These are phyloP conservation scores for Magallana gigas DNA, from an alignment of 1,140 invertebrate genomes.

Conservation along the genomic window DNA sequence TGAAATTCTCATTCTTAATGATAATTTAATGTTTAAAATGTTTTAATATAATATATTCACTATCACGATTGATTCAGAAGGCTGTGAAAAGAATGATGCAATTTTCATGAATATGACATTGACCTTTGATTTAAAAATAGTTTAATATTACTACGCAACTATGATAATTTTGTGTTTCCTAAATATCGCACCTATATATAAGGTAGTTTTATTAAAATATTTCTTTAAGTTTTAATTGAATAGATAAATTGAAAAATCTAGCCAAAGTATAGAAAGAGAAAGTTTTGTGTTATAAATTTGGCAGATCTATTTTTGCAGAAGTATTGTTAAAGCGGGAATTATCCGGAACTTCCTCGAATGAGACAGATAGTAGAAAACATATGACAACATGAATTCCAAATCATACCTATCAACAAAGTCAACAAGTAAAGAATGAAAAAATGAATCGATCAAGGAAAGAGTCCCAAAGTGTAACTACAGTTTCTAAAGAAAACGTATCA, in stretches of 20 bases:
- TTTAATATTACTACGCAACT: neutral
- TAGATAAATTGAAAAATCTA: neutral
- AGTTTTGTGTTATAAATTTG: neutral
- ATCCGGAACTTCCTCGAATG: slow-evolving; percentile 7
- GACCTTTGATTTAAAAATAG: neutral
- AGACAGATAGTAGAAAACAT: neutral
- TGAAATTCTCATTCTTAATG: neutral
- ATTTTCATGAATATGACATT: neutral
- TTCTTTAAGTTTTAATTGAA: neutral
- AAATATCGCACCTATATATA: neutral
- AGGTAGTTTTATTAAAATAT: neutral
- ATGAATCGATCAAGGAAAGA: neutral
- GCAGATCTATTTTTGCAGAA: neutral
- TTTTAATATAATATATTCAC: neutral
- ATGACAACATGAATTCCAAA: slow-evolving; percentile 3
- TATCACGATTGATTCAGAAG: neutral
- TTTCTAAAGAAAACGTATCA: neutral
- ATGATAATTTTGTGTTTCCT: too few relatives aligned
- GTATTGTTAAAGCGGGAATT: neutral
- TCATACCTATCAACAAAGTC: neutral
- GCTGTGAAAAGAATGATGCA: neutral
- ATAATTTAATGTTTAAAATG: too few relatives aligned
- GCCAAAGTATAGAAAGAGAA: neutral
- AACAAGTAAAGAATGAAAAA: slow-evolving; percentile 3
- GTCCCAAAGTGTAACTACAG: neutral